Evolutionary conservation across 1,140 invertebrate genomes (phyloP).

Genomic region (Drosophila lacteicornis): DNA sequence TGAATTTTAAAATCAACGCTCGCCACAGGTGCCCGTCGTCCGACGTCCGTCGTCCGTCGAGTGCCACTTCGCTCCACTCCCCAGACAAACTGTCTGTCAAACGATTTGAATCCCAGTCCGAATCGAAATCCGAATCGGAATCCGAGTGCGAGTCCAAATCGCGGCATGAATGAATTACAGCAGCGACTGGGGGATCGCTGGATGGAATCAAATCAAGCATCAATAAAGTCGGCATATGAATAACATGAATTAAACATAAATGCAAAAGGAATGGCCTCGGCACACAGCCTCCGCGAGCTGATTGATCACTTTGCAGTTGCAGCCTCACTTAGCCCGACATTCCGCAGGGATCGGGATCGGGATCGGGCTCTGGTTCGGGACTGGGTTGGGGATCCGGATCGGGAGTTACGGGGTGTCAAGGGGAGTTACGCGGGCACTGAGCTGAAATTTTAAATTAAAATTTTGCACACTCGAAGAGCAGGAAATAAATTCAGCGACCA

Average conservation of each 20-base stretch:
- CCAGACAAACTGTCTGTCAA: slow-evolving; percentile 82
- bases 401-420: slow-evolving; percentile 11
- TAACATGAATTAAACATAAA: slow-evolving; percentile 84
- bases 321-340: slow-evolving; percentile 36
- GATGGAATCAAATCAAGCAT: slow-evolving; percentile 78
- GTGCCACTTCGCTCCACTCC: slow-evolving; percentile 25
- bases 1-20: slow-evolving; percentile 85
- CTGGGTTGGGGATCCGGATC: slow-evolving; percentile 10
- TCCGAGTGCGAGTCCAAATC: slow-evolving; percentile 37
- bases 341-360: slow-evolving; percentile 27
- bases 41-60: slow-evolving; percentile 33
- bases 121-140: slow-evolving; percentile 57
- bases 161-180: slow-evolving; percentile 80
- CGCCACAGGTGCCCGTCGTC: slow-evolving; percentile 70
- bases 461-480: slow-evolving; percentile 78
- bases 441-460: slow-evolving; percentile 78
- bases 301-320: slow-evolving; percentile 77
- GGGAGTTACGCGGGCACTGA: slow-evolving; percentile 6
- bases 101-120: slow-evolving; percentile 51
- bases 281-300: slow-evolving; percentile 43
- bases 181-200: slow-evolving; percentile 34
- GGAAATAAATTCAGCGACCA: slow-evolving; percentile 78
- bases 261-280: slow-evolving; percentile 59
- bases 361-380: background rate
- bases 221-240: slow-evolving; percentile 83